These are phyloP conservation scores for Engraulis encrasicolus DNA, from an alignment of 2,113 vertebrate species.

Conservation along the genomic window DNA sequence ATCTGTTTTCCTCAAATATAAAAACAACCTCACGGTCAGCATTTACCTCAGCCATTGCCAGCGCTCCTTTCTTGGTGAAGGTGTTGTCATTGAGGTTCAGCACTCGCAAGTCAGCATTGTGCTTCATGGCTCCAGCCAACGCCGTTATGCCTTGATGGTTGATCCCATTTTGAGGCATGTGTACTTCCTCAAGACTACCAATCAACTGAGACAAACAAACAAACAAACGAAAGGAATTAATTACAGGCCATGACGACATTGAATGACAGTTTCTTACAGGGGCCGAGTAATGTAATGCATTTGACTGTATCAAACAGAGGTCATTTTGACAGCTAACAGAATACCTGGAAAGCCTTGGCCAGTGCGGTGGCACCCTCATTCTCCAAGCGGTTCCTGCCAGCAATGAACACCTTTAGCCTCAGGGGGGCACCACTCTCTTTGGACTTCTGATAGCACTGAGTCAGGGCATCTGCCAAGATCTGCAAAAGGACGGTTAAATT, in stretches of 20 bases:
- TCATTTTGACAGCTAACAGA: neutral
- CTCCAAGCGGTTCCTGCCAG: constrained; percentile 94
- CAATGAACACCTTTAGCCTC: constrained; percentile 90
- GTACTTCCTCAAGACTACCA: constrained; percentile 92
- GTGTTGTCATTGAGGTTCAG: constrained; percentile 98
- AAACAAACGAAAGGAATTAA: neutral
- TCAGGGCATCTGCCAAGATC: constrained; percentile 92
- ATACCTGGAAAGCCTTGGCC: constrained; percentile 91
- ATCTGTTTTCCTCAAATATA: no score
- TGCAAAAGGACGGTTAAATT: constrained; percentile 62
- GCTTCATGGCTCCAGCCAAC: constrained; percentile 86
- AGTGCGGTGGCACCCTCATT: constrained; percentile 93
- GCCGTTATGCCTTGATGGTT: constrained; percentile 90
- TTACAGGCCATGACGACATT: no score
- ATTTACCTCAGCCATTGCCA: constrained; percentile 92
- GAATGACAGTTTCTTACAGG: no score
- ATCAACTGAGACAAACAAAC: constrained; percentile 77
- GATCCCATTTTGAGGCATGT: constrained; percentile 98
- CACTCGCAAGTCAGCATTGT: constrained; percentile 84
- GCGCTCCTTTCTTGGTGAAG: constrained; percentile 91
- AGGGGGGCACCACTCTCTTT: constrained; percentile 80
- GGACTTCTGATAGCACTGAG: constrained; percentile 85
- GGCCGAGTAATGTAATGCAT: neutral
- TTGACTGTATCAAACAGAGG: neutral
- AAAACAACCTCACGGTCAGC: neutral